Percentiles rank a stretch among this genome's conserved stretches.
Evolutionary conservation across 2,888 invertebrate species (phyloP).

Genomic region (Quadroppia sp.): DNA sequence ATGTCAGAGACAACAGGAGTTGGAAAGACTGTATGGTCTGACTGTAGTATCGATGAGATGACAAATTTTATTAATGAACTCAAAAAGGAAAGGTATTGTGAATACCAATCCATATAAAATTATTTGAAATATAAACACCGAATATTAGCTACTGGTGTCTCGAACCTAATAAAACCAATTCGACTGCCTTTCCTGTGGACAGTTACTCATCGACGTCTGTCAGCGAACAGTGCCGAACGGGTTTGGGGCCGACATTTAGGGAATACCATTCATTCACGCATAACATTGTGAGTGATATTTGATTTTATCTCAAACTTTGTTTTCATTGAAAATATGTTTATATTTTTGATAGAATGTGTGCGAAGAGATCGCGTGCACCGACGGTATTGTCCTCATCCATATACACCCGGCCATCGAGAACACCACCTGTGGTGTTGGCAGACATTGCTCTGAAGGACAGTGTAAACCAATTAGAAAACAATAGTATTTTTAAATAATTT

Average conservation of each 20-base stretch:
- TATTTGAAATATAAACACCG: neutral
- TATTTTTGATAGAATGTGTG: slow-evolving; percentile 4
- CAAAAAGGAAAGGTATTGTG: neutral
- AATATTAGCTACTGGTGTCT: neutral
- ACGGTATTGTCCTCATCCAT: neutral
- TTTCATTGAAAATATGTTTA: neutral
- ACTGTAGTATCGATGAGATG: neutral
- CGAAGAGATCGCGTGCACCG: neutral
- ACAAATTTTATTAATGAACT: neutral
- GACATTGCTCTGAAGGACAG: slow-evolving; percentile 18
- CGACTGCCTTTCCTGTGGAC: neutral
- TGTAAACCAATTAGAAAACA: too few relatives aligned
- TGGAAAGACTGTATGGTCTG: neutral
- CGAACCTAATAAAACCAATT: neutral
- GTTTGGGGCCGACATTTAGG: neutral
- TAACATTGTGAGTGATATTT: neutral
- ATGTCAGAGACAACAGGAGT: neutral
- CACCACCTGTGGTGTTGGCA: slow-evolving; percentile 7
- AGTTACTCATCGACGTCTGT: neutral
- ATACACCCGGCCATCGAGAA: slow-evolving; percentile 29
- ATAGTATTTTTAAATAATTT: too few relatives aligned
- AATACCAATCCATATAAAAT: neutral
- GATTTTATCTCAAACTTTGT: too few relatives aligned
- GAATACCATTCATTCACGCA: neutral
- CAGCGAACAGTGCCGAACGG: neutral